Evolutionary conservation across 1,140 invertebrate genomes (phyloP).

Genomic region (Cydia amplana): DNA sequence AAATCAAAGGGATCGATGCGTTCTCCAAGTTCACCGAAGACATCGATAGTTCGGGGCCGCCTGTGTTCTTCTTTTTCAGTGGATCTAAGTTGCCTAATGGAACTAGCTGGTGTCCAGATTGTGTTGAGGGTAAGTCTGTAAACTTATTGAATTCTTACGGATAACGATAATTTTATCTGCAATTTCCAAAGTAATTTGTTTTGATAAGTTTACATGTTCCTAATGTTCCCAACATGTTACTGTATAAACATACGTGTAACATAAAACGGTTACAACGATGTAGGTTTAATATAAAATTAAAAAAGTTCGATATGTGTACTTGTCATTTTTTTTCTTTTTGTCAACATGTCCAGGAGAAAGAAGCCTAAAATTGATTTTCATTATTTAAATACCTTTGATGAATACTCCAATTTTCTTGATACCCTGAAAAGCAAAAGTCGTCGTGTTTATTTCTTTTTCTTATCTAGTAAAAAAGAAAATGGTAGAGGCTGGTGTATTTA

Average conservation of each 20-base stretch:
- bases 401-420: constrained; percentile 50
- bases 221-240: neutral
- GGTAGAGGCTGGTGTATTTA: constrained; percentile 71
- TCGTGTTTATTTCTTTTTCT: constrained; percentile 60
- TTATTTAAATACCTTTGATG: constrained; percentile 56
- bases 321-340: constrained; percentile 32
- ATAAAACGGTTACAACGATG: too few species aligned
- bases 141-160: neutral
- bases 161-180: neutral
- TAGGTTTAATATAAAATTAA: neutral
- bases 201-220: neutral
- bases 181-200: neutral
- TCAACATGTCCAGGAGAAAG: constrained; percentile 30
- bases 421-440: constrained; percentile 46
- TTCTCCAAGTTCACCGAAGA: constrained; percentile 60
- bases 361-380: constrained; percentile 43
- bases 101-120: constrained; percentile 88
- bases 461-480: constrained; percentile 65
- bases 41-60: constrained; percentile 53
- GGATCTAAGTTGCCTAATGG: constrained; percentile 84
- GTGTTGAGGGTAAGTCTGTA: constrained; percentile 80
- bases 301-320: neutral
- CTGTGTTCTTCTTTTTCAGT: constrained; percentile 83
- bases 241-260: neutral
- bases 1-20: constrained; percentile 65